Base-by-base conservation (phyloP, 2,888 invertebrate genomes). In the Thyatira batis region DNA sequence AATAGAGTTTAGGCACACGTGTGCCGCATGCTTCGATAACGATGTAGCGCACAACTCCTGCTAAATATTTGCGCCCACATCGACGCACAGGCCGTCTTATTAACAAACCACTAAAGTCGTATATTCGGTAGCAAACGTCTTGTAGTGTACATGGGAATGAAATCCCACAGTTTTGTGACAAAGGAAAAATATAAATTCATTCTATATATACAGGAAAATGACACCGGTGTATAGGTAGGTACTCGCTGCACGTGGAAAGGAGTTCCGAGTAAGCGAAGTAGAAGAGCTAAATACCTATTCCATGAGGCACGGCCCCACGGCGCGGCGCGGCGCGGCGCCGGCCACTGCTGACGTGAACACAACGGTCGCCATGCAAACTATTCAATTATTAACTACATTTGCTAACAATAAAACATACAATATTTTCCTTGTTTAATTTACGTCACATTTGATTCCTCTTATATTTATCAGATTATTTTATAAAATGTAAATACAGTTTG, bases 1-100 rank as follows among this genome's bases (percentile, higher is more conserved):
- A 85, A 80, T 84, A 82, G 78, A 79, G 74, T 71, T 65, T 65
- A 75, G 74, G 70, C 80, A 84, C 87, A 89, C 88, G 87, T 89
- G 88, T 77, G 77, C 67, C 80, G 77, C 87, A 87, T 75, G 80
- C 82, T 71, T 73, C 78, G 87, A 88, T 87, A 87, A 85, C 82
- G 77, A 78, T 67, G 66, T 65, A 58, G 62, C 64, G 65, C 52
- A 54, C 45, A 64, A 60, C 56, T 55, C 55, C 62, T 65, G 64
- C 65, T 62, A 69, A 73, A 73, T 68, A 68, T 64, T 67, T 51
- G 13, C 53, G 43, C 54, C 20, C 45, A 55, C 51, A 55, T 53
- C 52, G 55, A 49, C 39, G 20, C 55, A 60, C 63, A 51, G 3
- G 25, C 28, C 20, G 53, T 58, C 64, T 63, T 73, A 66, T 51